Conservation (phyloP, 2,113 vertebrate genomes). For the Anseranas semipalmata region DNA sequence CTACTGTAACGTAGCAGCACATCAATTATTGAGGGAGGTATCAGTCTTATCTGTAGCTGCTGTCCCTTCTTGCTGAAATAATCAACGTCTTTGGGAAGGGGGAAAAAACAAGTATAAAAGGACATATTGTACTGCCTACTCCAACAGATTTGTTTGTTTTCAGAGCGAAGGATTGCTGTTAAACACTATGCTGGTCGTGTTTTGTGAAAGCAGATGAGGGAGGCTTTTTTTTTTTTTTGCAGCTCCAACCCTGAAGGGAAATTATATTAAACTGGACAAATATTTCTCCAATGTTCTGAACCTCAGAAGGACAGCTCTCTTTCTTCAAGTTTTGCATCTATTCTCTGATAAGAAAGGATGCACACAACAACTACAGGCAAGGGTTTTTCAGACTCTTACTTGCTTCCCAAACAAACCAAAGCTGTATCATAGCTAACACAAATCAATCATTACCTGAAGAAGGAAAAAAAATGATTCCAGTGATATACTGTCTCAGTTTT, state of each 20-base stretch:
- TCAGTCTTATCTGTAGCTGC: background rate
- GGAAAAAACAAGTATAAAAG: background rate
- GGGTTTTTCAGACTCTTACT: background rate
- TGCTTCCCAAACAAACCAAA: background rate
- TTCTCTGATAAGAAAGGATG: background rate
- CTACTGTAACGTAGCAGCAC: background rate
- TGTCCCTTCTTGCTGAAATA: slow-evolving; percentile 16
- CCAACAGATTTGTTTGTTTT: slow-evolving; percentile 50
- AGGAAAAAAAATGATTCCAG: background rate
- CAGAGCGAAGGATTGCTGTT: slow-evolving; percentile 16
- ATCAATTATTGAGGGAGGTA: slow-evolving; percentile 6
- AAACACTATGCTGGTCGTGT: slow-evolving; percentile 26
- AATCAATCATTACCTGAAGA: background rate
- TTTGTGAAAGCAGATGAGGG: slow-evolving; percentile 24
- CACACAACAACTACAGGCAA: background rate
- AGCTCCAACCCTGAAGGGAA: background rate
- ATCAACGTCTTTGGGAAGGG: slow-evolving; percentile 21
- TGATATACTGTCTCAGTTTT: background rate
- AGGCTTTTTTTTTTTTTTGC: background rate
- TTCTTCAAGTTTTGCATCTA: background rate
- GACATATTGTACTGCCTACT: slow-evolving; percentile 31
- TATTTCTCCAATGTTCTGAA: background rate
- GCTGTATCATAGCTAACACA: background rate
- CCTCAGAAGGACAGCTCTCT: background rate
- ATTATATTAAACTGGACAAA: background rate